phyloP scores from a whole-genome alignment of 2,888 invertebrate species.

The Sminthurinus aureus region DNA sequence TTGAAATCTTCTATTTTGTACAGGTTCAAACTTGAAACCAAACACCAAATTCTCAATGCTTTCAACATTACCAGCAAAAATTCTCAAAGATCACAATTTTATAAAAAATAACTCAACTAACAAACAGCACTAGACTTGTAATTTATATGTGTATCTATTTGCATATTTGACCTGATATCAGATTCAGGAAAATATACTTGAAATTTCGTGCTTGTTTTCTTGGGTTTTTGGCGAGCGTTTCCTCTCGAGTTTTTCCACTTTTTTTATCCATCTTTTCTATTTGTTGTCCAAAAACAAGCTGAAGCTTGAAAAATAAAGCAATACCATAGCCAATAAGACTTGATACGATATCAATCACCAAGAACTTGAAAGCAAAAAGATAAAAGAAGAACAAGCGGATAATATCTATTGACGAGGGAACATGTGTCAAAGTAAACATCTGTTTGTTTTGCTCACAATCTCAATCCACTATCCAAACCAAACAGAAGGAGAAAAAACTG shows the following conservation, averaged over 20 bases:
- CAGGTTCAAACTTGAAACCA: no score
- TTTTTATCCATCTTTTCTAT: not conserved
- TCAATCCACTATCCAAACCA: not conserved
- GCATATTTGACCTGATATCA: no score
- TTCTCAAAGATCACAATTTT: no score
- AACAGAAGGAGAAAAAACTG: slow-evolving; percentile 3
- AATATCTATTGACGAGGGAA: slow-evolving; percentile 25
- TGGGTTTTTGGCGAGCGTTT: no score
- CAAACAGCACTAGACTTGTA: no score
- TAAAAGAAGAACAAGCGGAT: slow-evolving; percentile 20
- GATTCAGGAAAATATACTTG: no score
- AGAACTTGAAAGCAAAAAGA: slow-evolving; percentile 30
- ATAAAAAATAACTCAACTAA: no score
- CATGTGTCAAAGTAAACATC: slow-evolving; percentile 40
- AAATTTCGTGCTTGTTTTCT: no score
- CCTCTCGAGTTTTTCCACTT: not conserved
- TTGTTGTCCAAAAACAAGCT: not conserved
- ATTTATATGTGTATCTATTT: no score
- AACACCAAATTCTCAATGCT: no score
- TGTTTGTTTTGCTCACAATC: slow-evolving; percentile 31
- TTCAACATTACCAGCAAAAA: no score
- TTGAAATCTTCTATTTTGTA: no score
- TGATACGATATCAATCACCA: slow-evolving; percentile 39
- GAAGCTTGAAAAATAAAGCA: not conserved
- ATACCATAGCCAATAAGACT: slow-evolving; percentile 13